Evolutionary conservation across 2,888 invertebrate genomes (phyloP).

Genomic region (Cylloceria caligata): DNA sequence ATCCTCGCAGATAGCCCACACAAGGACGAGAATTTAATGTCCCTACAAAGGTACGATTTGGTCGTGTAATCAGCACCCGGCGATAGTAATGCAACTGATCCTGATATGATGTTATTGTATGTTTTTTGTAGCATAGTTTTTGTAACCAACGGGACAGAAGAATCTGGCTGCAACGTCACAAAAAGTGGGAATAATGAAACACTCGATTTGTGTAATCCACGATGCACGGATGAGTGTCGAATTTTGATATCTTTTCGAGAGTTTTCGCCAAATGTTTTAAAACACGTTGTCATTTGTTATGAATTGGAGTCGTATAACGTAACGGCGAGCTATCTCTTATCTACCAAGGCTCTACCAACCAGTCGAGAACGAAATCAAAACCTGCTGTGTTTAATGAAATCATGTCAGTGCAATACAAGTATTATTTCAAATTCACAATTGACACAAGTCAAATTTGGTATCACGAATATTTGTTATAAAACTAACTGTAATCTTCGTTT

Average conservation of each 20-base stretch:
- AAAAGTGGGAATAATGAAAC: not conserved
- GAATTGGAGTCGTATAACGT: not conserved
- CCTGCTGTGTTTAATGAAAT: no score
- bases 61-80: not conserved
- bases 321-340: not conserved
- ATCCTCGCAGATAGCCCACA: not conserved
- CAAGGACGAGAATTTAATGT: not conserved
- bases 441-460: no score
- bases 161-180: not conserved
- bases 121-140: not conserved
- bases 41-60: not conserved
- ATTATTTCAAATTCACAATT: not conserved
- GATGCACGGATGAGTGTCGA: not conserved
- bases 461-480: not conserved
- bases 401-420: no score
- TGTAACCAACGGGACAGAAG: not conserved
- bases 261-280: not conserved
- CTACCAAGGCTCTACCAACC: not conserved
- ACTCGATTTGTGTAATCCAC: not conserved
- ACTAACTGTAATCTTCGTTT: not conserved
- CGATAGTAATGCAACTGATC: not conserved
- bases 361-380: not conserved
- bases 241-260: not conserved
- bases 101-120: not conserved
- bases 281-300: not conserved